A percentile compares a stretch with the other conserved stretches of the same genome.
Evolutionary conservation across 2,797 vertebrate species (phyloP).

Genomic region (Rhabdomys pumilio): DNA sequence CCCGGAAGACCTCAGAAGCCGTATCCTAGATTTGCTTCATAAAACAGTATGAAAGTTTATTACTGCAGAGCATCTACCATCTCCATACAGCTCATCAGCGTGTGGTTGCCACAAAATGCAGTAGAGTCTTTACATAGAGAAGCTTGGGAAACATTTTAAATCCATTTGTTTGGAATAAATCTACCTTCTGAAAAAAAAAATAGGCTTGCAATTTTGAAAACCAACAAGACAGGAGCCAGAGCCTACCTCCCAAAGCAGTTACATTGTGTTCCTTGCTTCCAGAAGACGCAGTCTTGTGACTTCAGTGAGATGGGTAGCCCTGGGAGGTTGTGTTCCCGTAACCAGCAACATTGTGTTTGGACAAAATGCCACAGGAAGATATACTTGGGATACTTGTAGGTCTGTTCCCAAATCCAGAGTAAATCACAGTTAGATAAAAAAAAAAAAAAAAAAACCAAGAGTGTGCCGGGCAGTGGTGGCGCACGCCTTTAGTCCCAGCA

Average conservation of each 20-base stretch:
- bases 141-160: conserved; percentile 54
- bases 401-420: conserved; percentile 28
- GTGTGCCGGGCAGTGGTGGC: too few relatives aligned
- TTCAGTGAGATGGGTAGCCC: conserved; percentile 15
- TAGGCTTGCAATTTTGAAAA: conserved; percentile 53
- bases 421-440: conserved; percentile 34
- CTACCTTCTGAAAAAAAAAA: conserved; percentile 33
- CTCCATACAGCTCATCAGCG: neutral
- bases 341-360: conserved; percentile 11
- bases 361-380: conserved; percentile 47
- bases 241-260: conserved; percentile 43
- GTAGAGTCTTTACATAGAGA: conserved; percentile 10
- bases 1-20: neutral
- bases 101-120: neutral
- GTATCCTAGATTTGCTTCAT: neutral
- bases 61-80: neutral
- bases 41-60: neutral
- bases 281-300: conserved; percentile 65
- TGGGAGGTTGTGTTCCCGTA: conserved; percentile 6
- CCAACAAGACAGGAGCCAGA: neutral
- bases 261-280: conserved; percentile 34
- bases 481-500: too few relatives aligned
- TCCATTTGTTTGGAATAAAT: conserved; percentile 42
- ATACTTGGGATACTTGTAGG: conserved; percentile 23
- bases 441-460: too few relatives aligned